Base-by-base conservation (phyloP, 2,888 invertebrate genomes). In the Strigamia crassipes region DNA sequence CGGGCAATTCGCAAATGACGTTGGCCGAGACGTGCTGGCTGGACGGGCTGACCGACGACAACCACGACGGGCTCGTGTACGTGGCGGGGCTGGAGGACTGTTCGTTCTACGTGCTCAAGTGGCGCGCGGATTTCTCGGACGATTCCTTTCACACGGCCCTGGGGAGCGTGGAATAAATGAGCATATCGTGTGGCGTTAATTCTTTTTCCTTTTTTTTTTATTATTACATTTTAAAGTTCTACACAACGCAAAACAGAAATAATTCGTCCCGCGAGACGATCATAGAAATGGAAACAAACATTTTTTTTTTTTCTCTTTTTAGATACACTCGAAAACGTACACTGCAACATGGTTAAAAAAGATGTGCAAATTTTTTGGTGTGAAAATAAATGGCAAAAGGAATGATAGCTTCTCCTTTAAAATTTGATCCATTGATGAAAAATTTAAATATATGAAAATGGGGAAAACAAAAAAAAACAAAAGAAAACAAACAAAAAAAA, bases 41-140 rank as follows among this genome's bases (percentile, higher is more conserved):
- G 1, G 82, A 84, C 83, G 84, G 84, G 10, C 83, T 84, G 78
- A 83, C 82, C 82, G 83, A 83, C 73, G 82, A 82, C 41, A 84
- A 84, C 82, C 83, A 84, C 73, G 42, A 82, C 80, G 84, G 84
- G 51, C 81, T 83, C 12, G 27, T 84, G 46, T 66, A 83, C 77
- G 83, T 83, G 10, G 83, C 83, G 18, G 83, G 83, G 42, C 77
- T 83, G n/a, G 84, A 84, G 41, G 83, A 84, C 34, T 82, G 82
- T 18, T 82, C 81, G 42, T 82, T 83, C 10, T 83, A 83, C 79
- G 78, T 84, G n/a, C 27, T 84, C n/a, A 84, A 83, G 79, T 84
- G 84, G 84, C 23, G 18, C 23, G 9, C 9, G 18, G 8, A 21
- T 0, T 61, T 10, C 21, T 61, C 61, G 10, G 23, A 18, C n/a